Percentiles rank a stretch among this genome's conserved stretches.
These are phyloP conservation scores for Pipra filicauda DNA, from an alignment of 2,113 vertebrate genomes.

Conservation along the genomic window DNA sequence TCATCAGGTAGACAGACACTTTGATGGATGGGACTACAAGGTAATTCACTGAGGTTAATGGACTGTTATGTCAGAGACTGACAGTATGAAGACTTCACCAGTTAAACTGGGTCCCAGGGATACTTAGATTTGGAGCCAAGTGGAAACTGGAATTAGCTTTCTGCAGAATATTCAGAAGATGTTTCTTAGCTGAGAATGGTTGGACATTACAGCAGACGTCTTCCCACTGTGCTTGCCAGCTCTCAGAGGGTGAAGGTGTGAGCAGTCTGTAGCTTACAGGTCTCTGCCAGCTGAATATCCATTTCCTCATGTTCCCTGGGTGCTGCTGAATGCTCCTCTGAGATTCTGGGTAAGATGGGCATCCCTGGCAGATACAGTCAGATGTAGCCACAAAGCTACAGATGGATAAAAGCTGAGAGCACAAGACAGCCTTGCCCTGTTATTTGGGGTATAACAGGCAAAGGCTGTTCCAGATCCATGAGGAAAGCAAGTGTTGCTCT, in stretches of 20 bases:
- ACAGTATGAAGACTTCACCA: background rate
- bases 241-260: background rate
- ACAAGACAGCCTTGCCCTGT: background rate
- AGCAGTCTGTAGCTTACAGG: background rate
- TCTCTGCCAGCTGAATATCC: background rate
- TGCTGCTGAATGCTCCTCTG: background rate
- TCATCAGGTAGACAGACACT: background rate
- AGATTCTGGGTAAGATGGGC: background rate
- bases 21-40: constrained; percentile 16
- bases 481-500: background rate
- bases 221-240: background rate
- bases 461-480: background rate
- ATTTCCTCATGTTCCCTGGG: background rate
- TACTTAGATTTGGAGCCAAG: background rate
- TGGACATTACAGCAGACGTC: background rate
- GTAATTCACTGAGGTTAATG: constrained; percentile 25
- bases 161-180: background rate
- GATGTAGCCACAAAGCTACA: background rate
- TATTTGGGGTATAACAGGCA: background rate
- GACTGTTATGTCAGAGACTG: background rate
- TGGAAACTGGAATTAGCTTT: background rate
- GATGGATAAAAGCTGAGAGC: background rate
- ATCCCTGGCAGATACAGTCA: background rate
- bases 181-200: background rate
- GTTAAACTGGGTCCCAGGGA: background rate